Evolutionary conservation across 2,113 vertebrate genomes (phyloP), one percentile per base, ranked within the genome.

Genomic region (Smithornis capensis): DNA sequence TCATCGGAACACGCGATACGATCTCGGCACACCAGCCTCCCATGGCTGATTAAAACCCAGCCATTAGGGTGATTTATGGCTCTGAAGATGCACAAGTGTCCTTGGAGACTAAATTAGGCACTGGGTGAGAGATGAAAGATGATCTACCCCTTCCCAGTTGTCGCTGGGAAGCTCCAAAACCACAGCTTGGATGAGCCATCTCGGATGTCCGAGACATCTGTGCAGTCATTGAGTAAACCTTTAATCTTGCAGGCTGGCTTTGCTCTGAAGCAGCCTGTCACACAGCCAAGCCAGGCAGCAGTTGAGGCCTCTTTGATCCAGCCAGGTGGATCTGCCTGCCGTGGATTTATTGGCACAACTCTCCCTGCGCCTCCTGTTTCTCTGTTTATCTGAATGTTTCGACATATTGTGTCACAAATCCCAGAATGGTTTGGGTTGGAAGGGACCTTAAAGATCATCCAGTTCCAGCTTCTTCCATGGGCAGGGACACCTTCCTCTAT

Each of bases 131-230:
- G 57, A 16, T 14, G 90, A 76, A 94, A 91, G 79, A n/a, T 16
- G 79, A 95, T 42, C 90, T 31, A 6, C 17, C 78, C 24, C 4
- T 56, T 40, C 29, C 50, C 91, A 81, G 83, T 55, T 90, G 76
- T 52, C 91, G 8, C 83, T 0, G 7, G 83, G 86, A 65, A 86
- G 31, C 67, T 87, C 80, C 71, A 6, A 24, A 29, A 9, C 8
- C 75, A 0, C 55, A 9, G 88, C 29, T 6, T 2, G 60, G 73
- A 19, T 44, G 93, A 94, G 59, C 5, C 28, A 4, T 31, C 92
- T 95, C 60, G 1, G 89, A 19, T 89, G 89, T 83, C 95, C 11
- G 1, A 62, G 92, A 29, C 85, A 90, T 90, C 94, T 89, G 92
- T 21, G 83, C 57, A 3, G 4, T 3, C 40, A 0, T 7, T 4